Percentiles rank a stretch among this genome's conserved stretches.
These are phyloP conservation scores for Trissonchulus latispiculum DNA, from an alignment of 2,888 invertebrate genomes.

Conservation along the genomic window DNA sequence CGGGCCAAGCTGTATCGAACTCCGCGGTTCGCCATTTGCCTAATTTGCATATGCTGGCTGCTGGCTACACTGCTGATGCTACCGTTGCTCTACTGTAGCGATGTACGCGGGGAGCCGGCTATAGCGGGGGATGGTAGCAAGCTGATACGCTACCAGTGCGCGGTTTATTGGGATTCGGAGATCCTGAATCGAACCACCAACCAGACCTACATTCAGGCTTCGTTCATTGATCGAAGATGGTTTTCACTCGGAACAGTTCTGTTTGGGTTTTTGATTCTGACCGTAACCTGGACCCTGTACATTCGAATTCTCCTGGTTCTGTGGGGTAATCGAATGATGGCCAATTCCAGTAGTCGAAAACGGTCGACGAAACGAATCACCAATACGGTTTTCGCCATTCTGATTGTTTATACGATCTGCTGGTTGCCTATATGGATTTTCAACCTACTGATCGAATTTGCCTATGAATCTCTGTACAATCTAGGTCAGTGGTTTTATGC, in stretches of 20 bases:
- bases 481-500: neutral
- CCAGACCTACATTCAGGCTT: neutral
- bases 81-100: neutral
- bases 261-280: neutral
- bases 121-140: neutral
- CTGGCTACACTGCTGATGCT: neutral
- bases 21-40: neutral
- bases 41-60: neutral
- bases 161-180: neutral
- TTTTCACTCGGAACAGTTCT: constrained; percentile 1
- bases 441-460: constrained; percentile 2
- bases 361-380: neutral
- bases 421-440: constrained; percentile 6
- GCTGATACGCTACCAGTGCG: neutral
- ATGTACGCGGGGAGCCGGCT: neutral
- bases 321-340: neutral
- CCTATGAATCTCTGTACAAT: neutral
- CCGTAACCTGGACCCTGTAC: constrained; percentile 4
- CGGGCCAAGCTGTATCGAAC: neutral
- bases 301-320: neutral
- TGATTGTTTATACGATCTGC: neutral
- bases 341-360: neutral
- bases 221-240: neutral
- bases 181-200: neutral
- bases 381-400: neutral